Evolutionary conservation across 2,113 vertebrate genomes (phyloP).

Genomic region (Tricholaema leucomelas): DNA sequence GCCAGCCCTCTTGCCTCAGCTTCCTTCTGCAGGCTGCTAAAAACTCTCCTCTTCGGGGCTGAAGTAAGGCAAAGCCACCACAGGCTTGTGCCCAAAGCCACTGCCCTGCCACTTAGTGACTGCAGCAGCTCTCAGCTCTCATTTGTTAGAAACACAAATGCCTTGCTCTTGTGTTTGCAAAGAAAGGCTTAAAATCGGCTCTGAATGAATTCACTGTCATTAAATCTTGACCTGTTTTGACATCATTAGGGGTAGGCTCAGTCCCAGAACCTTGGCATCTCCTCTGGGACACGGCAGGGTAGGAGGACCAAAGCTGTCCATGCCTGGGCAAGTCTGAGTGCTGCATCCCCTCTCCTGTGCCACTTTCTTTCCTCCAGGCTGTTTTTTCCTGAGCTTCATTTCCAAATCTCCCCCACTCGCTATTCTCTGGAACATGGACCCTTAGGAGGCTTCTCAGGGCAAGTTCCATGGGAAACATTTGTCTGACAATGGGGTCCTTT

Average conservation of each 20-base stretch:
- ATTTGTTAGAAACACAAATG: not conserved
- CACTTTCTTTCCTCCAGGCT: not conserved
- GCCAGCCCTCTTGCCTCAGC: not conserved
- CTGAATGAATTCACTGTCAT: not conserved
- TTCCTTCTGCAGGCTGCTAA: not conserved
- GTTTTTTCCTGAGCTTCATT: not conserved
- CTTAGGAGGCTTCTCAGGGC: conserved; percentile 11
- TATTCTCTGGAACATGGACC: not conserved
- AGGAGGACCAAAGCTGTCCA: not conserved
- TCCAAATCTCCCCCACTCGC: not conserved
- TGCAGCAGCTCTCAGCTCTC: not conserved
- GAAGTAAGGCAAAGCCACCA: not conserved
- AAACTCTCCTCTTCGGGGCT: not conserved
- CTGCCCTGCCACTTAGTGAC: not conserved
- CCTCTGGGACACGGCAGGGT: not conserved
- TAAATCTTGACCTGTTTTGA: not conserved
- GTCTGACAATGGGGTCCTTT: conserved; percentile 6
- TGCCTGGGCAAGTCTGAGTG: fast-evolving
- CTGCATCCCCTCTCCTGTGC: not conserved
- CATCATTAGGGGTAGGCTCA: not conserved
- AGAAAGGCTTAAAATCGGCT: not conserved
- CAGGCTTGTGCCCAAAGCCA: not conserved
- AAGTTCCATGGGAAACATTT: conserved; percentile 55
- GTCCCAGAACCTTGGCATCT: not conserved
- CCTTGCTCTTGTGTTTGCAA: not conserved